These are phyloP conservation scores for Gonatopus flavifemur DNA, from an alignment of 1,140 invertebrate species.

Conservation along the genomic window DNA sequence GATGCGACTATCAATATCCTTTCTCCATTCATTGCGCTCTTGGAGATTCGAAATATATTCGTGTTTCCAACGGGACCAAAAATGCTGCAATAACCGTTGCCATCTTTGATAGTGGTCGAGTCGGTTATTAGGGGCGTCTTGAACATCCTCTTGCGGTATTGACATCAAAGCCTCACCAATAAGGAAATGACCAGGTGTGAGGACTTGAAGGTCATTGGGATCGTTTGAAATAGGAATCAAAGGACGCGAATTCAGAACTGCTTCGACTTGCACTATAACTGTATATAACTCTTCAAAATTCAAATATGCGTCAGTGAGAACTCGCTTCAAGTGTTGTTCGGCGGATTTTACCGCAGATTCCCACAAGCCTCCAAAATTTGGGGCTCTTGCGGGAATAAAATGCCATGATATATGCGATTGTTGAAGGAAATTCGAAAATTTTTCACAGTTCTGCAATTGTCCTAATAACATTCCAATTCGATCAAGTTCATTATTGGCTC, in stretches of 20 bases:
- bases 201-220: constrained; percentile 22
- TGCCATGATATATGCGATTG: not conserved
- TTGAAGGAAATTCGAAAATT: not conserved
- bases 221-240: constrained; percentile 17
- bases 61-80: constrained; percentile 23
- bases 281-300: constrained; percentile 24
- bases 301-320: constrained; percentile 12
- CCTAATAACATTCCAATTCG: not conserved
- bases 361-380: constrained; percentile 20
- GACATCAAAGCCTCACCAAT: constrained; percentile 8
- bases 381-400: constrained; percentile 18
- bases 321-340: constrained; percentile 24
- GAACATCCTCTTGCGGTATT: not conserved
- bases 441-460: not conserved
- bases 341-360: constrained; percentile 22
- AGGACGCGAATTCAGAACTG: constrained; percentile 22
- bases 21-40: constrained; percentile 5
- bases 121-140: not conserved
- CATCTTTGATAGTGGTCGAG: not conserved
- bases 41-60: constrained; percentile 26
- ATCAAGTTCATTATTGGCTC: constrained; percentile 4
- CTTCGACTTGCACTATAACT: constrained; percentile 19
- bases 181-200: constrained; percentile 37
- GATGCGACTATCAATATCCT: not conserved
- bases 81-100: constrained; percentile 10